Evolutionary conservation across 2,888 invertebrate genomes (phyloP), one percentile per base, ranked within the genome.

Genomic region (Linnaemya tessellans): DNA sequence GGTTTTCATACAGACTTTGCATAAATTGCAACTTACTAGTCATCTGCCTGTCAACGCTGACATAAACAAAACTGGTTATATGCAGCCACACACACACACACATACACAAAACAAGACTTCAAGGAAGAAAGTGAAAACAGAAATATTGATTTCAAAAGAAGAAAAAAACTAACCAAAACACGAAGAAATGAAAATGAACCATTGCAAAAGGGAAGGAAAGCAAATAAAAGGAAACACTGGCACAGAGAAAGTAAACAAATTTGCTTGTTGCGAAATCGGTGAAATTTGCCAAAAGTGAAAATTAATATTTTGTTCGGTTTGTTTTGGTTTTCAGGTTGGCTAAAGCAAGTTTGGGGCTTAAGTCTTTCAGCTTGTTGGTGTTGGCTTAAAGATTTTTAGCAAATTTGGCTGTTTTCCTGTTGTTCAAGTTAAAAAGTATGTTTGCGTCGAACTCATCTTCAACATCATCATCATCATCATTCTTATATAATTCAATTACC

Each of bases 41-140:
- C 78, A 84, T 84, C 81, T 84, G 81, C 74, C 81, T 85, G 81
- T 85, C 84, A 85, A 74, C 84, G 25, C 74, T 81, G 80, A 81
- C 74, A 85, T 71, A 75, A 81, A 82, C 58, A 68, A 73, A 85
- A 81, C 84, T 65, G 78, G 84, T 85, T 82, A 75, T 54, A n/a
- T 56, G 20, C 25, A 49, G 71, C 75, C 71, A 60, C 70, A 84
- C 58, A 75, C 70, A 56, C 22, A 25, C 46, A 25, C 71, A 60
- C 70, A 84, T 51, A 75, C 70, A 56, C 22, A 25, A 56, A 25
- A 25, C 20, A 60, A 51, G 30, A 49, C 1, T 11, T 15, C 18
- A 46, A 38, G 15, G 67, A 18, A 70, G 49, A 77, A 70, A 82
- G 70, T 75, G 81, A 82, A 82, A 81, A 73, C 25, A 5, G 18